Base-by-base conservation (phyloP, 1,140 invertebrate species). In the Augochlora pura region DNA sequence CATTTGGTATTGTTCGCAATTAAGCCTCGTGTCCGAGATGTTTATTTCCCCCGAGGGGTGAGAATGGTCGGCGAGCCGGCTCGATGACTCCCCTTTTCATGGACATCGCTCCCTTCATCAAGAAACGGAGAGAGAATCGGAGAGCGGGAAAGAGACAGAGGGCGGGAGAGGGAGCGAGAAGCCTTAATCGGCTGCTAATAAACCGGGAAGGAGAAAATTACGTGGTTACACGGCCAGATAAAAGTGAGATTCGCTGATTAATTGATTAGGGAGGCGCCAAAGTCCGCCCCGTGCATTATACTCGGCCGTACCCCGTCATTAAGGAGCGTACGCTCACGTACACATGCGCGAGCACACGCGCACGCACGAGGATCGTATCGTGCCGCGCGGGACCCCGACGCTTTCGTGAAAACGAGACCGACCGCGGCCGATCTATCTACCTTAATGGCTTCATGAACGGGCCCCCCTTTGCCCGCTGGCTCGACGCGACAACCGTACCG, bases 191-290 rank as follows among this genome's bases (percentile, higher is more conserved):
- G 81, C 69, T 70, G 64, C 82, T 88, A 87, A 88, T 88, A 87
- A 87, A 87, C 83, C 81, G 86, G 77, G 86, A 78, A 85, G 77
- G 72, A 86, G 80, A 86, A 84, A 86, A 86, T 85, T 72, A 81
- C 71, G 75, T 77, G 62, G 83, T 87, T 77, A 79, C 72, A 83
- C 70, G 77, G 67, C 68, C 67, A 67, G 85, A 90, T 88, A 88
- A 88, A 90, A 82, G 85, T 60, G 81, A 90, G 87, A 91, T 91
- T 90, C 88, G 82, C 88, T 92, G 91, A 92, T 92, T 91, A 92
- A 92, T 92, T 91, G 91, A 92, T 91, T 91, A 90, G 88, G 89
- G 88, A 91, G 91, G 89, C 84, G 88, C 87, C 81, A 86, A 87
- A 86, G 85, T 81, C 83, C 89, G 91, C 90, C 90, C 87, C 80